Base-by-base conservation (phyloP, 2,113 vertebrate species). In the Plecotus auritus region DNA sequence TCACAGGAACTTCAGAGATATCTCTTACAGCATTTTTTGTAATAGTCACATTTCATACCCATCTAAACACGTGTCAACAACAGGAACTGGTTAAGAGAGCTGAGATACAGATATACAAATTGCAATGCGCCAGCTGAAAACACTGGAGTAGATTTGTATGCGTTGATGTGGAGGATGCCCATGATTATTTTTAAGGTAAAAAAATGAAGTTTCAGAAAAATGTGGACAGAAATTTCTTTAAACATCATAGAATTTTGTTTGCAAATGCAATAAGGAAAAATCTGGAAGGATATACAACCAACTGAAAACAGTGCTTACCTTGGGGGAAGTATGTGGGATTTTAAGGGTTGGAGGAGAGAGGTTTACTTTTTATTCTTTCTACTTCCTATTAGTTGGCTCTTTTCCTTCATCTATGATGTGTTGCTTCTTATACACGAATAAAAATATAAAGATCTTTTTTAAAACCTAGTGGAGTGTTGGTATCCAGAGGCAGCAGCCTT, bases 371-470 rank as follows among this genome's bases (percentile, higher is more conserved):
- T 61, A 88, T 37, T 92, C 45, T 91, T 87, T 91, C 88, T 91
- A 49, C 74, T 97, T 95, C 95, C 88, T 92, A 86, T 83, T 94
- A 69, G 80, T 95, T 80, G 64, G 90, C 74, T 88, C 88, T 89
- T 51, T 78, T 12, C 12, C 23, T 77, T 23, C 89, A 88, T 85
- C 94, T 92, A 70, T 95, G 92, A 95, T 93, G 91, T 91, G 92
- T 95, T 95, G 67, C 74, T 94, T 97, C 96, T 95, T 85, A 96
- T 76, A 95, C 77, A 76, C 83, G 85, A 97, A 96, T 97, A 93
- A 95, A 97, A 95, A 89, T 64, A 91, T 90, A 94, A 97, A 87
- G 90, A 84, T 76, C 83, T 93, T 94, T 61, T 35, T 73, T 22
- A 96, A 97, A 95, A 93, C 85, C 91, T 92, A 82, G 28, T 14